phyloP scores from a whole-genome alignment of 2,888 invertebrate genomes.

The Hoplodrina ambigua region DNA sequence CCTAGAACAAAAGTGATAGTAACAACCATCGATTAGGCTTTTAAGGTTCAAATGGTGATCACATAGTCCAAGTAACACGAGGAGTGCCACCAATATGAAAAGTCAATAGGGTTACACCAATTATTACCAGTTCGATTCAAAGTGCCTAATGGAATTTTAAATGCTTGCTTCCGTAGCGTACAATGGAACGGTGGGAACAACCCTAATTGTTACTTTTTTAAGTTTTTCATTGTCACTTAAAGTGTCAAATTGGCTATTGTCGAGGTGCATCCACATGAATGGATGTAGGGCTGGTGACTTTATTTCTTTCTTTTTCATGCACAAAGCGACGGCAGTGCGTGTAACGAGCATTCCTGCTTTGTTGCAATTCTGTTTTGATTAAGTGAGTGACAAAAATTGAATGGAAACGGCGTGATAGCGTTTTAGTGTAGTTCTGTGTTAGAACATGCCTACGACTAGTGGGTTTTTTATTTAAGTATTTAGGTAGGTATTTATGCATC shows the following conservation, averaged over 20 bases:
- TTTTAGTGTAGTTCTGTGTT: constrained; percentile 24
- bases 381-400: constrained; percentile 65
- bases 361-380: constrained; percentile 68
- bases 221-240: constrained; percentile 80
- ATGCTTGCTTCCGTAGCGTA: constrained; percentile 83
- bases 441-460: background rate
- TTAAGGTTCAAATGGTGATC: constrained; percentile 53
- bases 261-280: constrained; percentile 75
- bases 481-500: background rate
- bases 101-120: constrained; percentile 69
- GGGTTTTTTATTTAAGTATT: background rate
- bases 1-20: constrained; percentile 26
- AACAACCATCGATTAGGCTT: constrained; percentile 46
- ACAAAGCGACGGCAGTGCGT: constrained; percentile 64
- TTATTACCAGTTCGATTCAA: constrained; percentile 73
- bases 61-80: constrained; percentile 46
- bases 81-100: constrained; percentile 54
- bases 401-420: constrained; percentile 22
- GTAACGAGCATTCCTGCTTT: constrained; percentile 72
- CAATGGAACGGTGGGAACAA: constrained; percentile 77
- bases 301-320: constrained; percentile 65
- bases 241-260: constrained; percentile 89
- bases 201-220: constrained; percentile 79
- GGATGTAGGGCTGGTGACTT: constrained; percentile 65
- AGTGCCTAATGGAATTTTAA: constrained; percentile 89